These are phyloP conservation scores for Drosophila parvula DNA, from an alignment of 1,140 invertebrate genomes.

Conservation along the genomic window DNA sequence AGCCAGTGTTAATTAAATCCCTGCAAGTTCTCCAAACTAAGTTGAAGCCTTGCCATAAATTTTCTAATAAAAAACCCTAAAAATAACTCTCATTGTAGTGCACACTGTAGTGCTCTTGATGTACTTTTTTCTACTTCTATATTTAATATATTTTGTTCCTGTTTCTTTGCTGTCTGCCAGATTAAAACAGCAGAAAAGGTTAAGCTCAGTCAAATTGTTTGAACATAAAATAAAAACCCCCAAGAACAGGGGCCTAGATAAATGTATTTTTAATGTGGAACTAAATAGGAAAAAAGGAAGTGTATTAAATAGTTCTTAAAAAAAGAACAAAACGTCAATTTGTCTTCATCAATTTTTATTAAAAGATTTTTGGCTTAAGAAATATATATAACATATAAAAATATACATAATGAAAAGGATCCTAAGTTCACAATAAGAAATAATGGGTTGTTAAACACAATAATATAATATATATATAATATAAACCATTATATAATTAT, in stretches of 20 bases:
- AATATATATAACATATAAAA: neutral
- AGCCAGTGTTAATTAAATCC: neutral
- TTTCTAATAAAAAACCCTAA: neutral
- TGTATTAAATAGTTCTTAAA: neutral
- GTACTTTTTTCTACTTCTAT: neutral
- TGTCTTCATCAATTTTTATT: neutral
- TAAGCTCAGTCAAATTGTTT: neutral
- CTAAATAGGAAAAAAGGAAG: neutral
- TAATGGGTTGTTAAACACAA: too few relatives aligned
- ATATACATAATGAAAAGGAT: too few relatives aligned
- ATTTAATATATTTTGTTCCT: neutral
- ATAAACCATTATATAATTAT: too few relatives aligned
- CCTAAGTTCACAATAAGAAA: too few relatives aligned
- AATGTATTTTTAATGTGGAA: constrained; percentile 5
- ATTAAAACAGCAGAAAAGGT: constrained; percentile 5
- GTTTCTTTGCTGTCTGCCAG: neutral
- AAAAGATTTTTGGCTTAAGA: neutral
- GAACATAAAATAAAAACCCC: neutral
- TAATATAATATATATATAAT: too few relatives aligned
- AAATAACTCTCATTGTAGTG: constrained; percentile 4
- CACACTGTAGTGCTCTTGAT: neutral
- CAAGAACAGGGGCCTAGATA: too few relatives aligned
- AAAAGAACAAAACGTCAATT: neutral
- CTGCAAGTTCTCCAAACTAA: neutral
- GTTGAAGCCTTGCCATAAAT: neutral